Percentiles rank a stretch among this genome's conserved stretches.
Conservation (phyloP, 2,888 invertebrate genomes). For the Lycocerus yunnanus region DNA sequence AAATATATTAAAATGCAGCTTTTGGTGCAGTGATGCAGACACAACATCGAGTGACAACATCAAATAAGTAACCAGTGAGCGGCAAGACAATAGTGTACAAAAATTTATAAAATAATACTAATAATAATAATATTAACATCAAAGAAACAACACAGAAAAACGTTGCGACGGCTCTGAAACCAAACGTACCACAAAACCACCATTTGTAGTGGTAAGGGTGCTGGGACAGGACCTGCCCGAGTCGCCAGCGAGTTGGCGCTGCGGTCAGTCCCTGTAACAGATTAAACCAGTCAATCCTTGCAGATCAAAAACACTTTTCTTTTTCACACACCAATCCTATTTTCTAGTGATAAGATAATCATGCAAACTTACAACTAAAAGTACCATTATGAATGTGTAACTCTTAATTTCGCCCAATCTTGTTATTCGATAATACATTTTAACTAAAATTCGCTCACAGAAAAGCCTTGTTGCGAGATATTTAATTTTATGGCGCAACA, state of each 20-base stretch:
- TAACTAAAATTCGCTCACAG: neutral
- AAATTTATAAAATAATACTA: conserved; percentile 31
- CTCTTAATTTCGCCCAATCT: neutral
- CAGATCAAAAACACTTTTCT: neutral
- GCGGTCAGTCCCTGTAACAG: conserved; percentile 59
- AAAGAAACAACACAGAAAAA: conserved; percentile 28
- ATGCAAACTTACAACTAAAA: neutral
- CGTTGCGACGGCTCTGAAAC: conserved; percentile 33
- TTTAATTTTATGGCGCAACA: neutral
- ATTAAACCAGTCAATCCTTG: conserved; percentile 48
- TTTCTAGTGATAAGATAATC: neutral
- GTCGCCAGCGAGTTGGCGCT: conserved; percentile 56
- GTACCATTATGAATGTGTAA: neutral
- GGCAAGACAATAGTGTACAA: conserved; percentile 41
- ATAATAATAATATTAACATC: conserved; percentile 28
- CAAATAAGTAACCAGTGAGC: conserved; percentile 47
- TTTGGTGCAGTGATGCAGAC: conserved; percentile 48
- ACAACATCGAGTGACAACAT: conserved; percentile 52
- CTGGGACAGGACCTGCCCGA: conserved; percentile 54
- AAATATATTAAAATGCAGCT: conserved; percentile 32
- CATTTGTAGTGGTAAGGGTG: conserved; percentile 50
- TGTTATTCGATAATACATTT: neutral
- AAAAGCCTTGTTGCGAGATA: neutral
- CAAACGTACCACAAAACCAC: conserved; percentile 57
- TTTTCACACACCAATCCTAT: neutral